Evolutionary conservation across 2,888 invertebrate species (phyloP).

Genomic region (Leptogaster cylindrica): DNA sequence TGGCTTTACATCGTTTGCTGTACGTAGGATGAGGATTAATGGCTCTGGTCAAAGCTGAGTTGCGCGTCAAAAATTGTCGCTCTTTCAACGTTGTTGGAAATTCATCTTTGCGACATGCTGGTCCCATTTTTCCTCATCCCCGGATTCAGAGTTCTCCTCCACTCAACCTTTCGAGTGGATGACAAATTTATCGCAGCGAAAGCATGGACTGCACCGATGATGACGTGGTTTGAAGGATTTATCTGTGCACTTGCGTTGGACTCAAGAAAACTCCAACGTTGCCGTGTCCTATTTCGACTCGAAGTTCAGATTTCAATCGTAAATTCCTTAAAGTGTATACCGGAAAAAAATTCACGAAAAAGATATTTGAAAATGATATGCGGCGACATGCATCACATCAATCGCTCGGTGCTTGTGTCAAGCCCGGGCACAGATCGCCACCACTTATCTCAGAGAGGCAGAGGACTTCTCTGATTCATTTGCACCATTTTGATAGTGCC

Average conservation of each 20-base stretch:
- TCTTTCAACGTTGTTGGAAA: conserved; percentile 26
- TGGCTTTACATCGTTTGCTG: conserved; percentile 15
- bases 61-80: conserved; percentile 38
- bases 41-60: conserved; percentile 32
- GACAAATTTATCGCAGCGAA: conserved; percentile 38
- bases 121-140: background rate
- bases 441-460: too few relatives aligned
- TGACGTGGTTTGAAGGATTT: conserved; percentile 38
- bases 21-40: conserved; percentile 39
- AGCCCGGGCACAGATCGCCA: too few relatives aligned
- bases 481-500: background rate
- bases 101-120: conserved; percentile 24
- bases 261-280: too few relatives aligned
- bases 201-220: conserved; percentile 23
- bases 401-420: too few relatives aligned
- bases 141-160: background rate
- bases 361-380: too few relatives aligned
- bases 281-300: too few relatives aligned
- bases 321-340: too few relatives aligned
- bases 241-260: too few relatives aligned
- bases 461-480: conserved; percentile 5
- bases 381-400: too few relatives aligned
- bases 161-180: conserved; percentile 16
- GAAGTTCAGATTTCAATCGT: too few relatives aligned
- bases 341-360: too few relatives aligned